A percentile compares a stretch with the other conserved stretches of the same genome.
Conservation (phyloP, 1,140 invertebrate genomes). For the Drosophila cardini region DNA sequence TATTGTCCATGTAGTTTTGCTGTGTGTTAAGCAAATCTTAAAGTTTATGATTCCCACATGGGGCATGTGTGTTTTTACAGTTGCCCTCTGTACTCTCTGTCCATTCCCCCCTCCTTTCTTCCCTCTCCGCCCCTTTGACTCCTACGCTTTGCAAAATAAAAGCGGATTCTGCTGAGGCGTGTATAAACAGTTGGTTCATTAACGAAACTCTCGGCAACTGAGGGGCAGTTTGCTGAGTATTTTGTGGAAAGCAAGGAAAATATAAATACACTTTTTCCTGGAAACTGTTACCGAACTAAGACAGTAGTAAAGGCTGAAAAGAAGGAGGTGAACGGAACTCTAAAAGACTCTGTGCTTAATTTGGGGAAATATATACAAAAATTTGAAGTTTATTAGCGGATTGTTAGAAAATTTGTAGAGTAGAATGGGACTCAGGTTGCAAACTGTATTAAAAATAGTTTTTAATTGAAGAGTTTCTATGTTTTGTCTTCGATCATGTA, state of each 20-base stretch:
- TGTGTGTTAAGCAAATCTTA: slow-evolving; percentile 25
- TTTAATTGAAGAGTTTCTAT: too few species aligned
- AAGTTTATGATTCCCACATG: slow-evolving; percentile 23
- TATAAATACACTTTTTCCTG: not conserved
- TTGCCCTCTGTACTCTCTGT: not conserved
- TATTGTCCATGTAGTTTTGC: not conserved
- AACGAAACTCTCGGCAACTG: slow-evolving; percentile 7
- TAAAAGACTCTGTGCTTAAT: too few species aligned
- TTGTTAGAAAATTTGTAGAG: too few species aligned
- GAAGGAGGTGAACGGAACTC: too few species aligned
- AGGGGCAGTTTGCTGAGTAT: slow-evolving; percentile 3
- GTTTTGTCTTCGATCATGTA: too few species aligned
- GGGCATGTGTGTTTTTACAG: slow-evolving; percentile 9
- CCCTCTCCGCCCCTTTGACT: not conserved
- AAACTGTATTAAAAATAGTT: too few species aligned
- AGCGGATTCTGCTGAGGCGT: not conserved
- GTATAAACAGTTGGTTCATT: slow-evolving; percentile 6
- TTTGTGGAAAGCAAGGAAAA: not conserved
- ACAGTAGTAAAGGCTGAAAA: too few species aligned
- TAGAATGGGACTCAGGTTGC: too few species aligned
- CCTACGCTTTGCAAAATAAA: not conserved
- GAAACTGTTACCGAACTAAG: not conserved
- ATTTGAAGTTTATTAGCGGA: too few species aligned
- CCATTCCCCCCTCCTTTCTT: not conserved
- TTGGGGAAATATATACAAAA: too few species aligned